phyloP scores from a whole-genome alignment of 2,797 vertebrate species.

The Lepilemur ruficaudatus region DNA sequence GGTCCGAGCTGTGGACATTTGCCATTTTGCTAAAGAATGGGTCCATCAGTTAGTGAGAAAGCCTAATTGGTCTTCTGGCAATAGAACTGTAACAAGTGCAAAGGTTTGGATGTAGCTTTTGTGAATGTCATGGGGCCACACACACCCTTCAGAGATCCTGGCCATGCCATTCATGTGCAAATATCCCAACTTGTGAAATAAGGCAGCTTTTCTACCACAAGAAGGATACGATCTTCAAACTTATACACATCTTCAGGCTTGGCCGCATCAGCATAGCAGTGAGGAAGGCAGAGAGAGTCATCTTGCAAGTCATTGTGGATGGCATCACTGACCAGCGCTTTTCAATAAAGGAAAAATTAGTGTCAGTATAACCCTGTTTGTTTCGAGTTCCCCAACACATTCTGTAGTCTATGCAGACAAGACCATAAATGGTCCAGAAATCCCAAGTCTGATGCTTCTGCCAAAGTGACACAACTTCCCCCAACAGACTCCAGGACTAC shows the following conservation, averaged over 20 bases:
- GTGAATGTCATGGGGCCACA: background rate
- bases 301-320: conserved; percentile 82
- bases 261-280: conserved; percentile 87
- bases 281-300: conserved; percentile 88
- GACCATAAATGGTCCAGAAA: background rate
- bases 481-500: background rate
- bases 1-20: background rate
- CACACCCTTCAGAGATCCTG: background rate
- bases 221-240: conserved; percentile 94
- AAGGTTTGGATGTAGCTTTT: background rate
- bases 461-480: background rate
- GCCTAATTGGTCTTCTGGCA: background rate
- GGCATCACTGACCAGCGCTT: conserved; percentile 91
- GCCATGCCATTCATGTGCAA: fast-evolving
- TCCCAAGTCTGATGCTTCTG: background rate
- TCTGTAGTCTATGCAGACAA: background rate
- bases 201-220: background rate
- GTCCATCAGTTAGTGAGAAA: background rate
- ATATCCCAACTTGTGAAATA: background rate
- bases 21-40: background rate
- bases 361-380: background rate
- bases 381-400: background rate
- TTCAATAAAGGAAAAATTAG: background rate
- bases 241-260: conserved; percentile 90
- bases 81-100: background rate